Evolutionary conservation across 2,888 invertebrate genomes (phyloP).

Genomic region (Chironomus tentans): DNA sequence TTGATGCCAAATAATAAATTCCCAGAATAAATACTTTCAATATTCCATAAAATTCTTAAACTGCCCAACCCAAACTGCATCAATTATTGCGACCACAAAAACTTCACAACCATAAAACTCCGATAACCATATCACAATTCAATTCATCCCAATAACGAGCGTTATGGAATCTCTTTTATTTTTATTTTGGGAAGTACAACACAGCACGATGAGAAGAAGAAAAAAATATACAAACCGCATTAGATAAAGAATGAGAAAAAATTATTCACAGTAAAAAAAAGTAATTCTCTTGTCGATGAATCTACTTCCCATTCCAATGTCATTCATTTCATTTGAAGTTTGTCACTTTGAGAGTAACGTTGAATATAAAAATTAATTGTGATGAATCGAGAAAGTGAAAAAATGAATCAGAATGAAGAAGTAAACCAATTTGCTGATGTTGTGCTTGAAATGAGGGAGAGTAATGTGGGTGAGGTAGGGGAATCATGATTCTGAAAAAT

Average conservation of each 20-base stretch:
- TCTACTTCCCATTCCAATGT: no score
- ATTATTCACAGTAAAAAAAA: neutral
- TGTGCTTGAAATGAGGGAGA: neutral
- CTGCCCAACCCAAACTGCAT: neutral
- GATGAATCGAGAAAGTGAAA: neutral
- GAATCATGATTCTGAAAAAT: no score
- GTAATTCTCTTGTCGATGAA: no score
- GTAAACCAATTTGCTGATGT: neutral
- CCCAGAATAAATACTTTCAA: no score
- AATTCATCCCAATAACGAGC: neutral
- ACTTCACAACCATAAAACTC: neutral
- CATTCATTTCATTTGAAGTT: neutral
- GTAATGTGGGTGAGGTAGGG: neutral
- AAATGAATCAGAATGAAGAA: neutral
- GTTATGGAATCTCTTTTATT: neutral
- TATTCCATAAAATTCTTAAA: no score
- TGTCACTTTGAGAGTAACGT: conserved; percentile 4
- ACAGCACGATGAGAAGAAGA: neutral
- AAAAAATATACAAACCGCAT: neutral
- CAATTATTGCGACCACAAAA: neutral
- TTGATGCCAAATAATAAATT: no score
- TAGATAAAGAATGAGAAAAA: neutral
- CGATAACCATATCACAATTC: neutral
- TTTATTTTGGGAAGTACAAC: no score
- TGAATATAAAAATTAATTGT: conserved; percentile 1